Percentiles rank a stretch among this genome's conserved stretches.
Evolutionary conservation across 2,113 vertebrate genomes (phyloP).

Genomic region (Nematolebias whitei): DNA sequence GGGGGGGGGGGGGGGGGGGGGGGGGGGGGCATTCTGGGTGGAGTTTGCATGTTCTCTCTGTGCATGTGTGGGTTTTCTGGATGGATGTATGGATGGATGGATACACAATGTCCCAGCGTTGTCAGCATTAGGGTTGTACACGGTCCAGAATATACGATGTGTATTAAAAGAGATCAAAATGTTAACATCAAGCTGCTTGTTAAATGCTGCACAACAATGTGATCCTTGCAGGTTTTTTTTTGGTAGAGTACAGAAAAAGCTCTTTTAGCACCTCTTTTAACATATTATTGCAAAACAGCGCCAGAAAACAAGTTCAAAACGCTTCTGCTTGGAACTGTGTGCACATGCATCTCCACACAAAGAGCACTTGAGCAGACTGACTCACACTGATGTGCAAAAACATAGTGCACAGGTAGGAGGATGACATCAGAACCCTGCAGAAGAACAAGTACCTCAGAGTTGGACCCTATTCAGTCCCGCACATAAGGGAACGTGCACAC

Average conservation of each 20-base stretch:
- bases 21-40: too few relatives aligned
- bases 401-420: constrained; percentile 76
- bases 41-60: too few relatives aligned
- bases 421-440: constrained; percentile 79
- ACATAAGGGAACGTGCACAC: constrained; percentile 33
- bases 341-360: constrained; percentile 43
- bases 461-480: constrained; percentile 52
- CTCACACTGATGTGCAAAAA: constrained; percentile 77
- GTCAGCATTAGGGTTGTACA: too few relatives aligned
- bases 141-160: neutral
- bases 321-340: constrained; percentile 27
- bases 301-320: constrained; percentile 48
- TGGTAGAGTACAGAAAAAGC: constrained; percentile 33
- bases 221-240: constrained; percentile 31
- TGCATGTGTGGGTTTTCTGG: too few relatives aligned
- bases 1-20: too few relatives aligned
- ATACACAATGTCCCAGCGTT: too few relatives aligned
- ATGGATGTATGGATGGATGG: too few relatives aligned
- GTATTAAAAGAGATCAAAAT: constrained; percentile 16
- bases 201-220: constrained; percentile 15
- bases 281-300: constrained; percentile 32
- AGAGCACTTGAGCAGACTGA: constrained; percentile 63
- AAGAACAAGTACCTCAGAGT: constrained; percentile 70
- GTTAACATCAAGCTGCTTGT: constrained; percentile 32
- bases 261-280: too few relatives aligned